phyloP scores from a whole-genome alignment of 2,113 vertebrate species.

The Notarius quadriscutis region DNA sequence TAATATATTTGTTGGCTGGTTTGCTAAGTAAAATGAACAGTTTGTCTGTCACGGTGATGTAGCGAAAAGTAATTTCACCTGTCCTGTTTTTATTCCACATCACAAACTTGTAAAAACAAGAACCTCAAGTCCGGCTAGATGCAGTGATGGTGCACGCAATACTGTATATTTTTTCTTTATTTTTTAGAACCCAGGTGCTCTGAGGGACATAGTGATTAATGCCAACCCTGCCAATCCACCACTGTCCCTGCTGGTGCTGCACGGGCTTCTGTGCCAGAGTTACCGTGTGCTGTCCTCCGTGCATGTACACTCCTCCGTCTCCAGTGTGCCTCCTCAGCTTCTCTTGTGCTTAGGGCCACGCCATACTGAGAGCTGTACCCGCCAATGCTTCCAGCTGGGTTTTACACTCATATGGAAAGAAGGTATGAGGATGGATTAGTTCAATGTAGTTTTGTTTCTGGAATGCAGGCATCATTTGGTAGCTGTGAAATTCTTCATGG shows the following conservation, averaged over 20 bases:
- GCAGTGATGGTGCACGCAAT: background rate
- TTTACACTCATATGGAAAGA: constrained; percentile 99
- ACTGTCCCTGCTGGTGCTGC: constrained; percentile 86
- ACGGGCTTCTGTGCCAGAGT: constrained; percentile 83
- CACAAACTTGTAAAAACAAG: background rate
- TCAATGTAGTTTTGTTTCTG: background rate
- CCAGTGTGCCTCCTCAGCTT: constrained; percentile 77
- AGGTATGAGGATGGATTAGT: constrained; percentile 65
- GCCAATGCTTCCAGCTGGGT: constrained; percentile 87
- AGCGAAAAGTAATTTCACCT: background rate
- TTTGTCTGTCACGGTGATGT: background rate
- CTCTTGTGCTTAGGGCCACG: constrained; percentile 88
- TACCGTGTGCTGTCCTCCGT: constrained; percentile 86
- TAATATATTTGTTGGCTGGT: background rate
- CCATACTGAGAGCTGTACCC: constrained; percentile 72
- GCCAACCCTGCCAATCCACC: constrained; percentile 87
- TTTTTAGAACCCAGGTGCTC: constrained; percentile 82
- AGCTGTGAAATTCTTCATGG: background rate
- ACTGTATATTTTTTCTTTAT: background rate
- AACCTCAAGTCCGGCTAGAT: background rate
- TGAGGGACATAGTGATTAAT: constrained; percentile 94
- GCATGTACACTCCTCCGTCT: constrained; percentile 90
- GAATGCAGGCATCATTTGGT: background rate
- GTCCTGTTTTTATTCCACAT: background rate
- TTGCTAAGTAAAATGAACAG: background rate